Evolutionary conservation across 2,888 invertebrate species (phyloP).

Genomic region (Iphiclides podalirius): DNA sequence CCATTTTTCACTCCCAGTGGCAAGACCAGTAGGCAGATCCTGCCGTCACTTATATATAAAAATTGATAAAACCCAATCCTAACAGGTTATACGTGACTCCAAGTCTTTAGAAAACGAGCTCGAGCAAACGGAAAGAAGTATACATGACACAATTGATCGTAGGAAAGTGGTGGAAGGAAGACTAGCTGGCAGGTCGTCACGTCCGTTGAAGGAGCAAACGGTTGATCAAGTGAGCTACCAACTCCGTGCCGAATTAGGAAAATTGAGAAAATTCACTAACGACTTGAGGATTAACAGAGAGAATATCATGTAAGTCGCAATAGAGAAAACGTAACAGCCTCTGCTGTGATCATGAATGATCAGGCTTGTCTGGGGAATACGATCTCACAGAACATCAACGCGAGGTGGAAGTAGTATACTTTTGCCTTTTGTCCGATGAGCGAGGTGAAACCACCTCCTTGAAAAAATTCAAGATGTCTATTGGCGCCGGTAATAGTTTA

Average conservation of each 20-base stretch:
- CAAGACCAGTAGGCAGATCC: no score
- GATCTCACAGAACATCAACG: no score
- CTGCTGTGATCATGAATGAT: no score
- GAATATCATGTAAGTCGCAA: constrained; percentile 79
- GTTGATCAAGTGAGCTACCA: constrained; percentile 83
- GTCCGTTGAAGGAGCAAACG: constrained; percentile 83
- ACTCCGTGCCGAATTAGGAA: constrained; percentile 81
- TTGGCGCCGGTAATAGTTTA: no score
- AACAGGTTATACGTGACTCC: constrained; percentile 84
- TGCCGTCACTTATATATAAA: no score
- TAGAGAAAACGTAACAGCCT: no score
- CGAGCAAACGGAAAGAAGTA: constrained; percentile 81
- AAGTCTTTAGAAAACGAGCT: constrained; percentile 85
- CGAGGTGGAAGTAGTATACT: no score
- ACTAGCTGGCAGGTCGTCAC: constrained; percentile 83
- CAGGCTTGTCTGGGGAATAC: no score
- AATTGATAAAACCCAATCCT: neutral
- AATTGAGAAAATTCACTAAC: constrained; percentile 78
- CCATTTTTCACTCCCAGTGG: no score
- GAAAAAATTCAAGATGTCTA: no score
- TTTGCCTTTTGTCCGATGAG: no score
- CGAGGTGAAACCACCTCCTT: no score
- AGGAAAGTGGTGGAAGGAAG: constrained; percentile 86
- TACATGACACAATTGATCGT: constrained; percentile 84
- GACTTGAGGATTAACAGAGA: constrained; percentile 80